phyloP scores from a whole-genome alignment of 2,888 invertebrate genomes.

The Hypselothyrea guttata region DNA sequence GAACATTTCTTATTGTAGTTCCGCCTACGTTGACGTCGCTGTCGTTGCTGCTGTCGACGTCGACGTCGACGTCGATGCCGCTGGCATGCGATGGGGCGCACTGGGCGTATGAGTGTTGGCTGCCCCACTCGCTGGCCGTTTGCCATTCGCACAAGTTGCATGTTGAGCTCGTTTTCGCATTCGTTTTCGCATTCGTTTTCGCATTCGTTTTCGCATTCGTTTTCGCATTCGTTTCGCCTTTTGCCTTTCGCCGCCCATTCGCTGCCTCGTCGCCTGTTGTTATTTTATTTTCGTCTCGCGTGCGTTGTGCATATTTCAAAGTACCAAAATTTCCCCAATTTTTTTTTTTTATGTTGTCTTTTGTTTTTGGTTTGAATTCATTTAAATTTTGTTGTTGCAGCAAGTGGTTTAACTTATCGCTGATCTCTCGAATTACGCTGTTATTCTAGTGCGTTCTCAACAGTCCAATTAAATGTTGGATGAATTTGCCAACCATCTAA shows the following conservation, averaged over 20 bases:
- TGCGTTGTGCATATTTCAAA: constrained; percentile 56
- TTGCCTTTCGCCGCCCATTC: background rate
- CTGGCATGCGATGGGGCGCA: constrained; percentile 23
- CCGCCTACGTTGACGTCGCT: constrained; percentile 37
- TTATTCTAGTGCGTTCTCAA: background rate
- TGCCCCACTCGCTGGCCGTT: constrained; percentile 57
- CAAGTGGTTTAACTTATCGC: constrained; percentile 14
- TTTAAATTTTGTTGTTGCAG: constrained; percentile 10
- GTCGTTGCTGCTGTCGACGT: constrained; percentile 17
- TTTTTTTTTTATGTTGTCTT: background rate
- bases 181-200: constrained; percentile 9
- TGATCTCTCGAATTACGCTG: constrained; percentile 3
- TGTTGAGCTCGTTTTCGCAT: constrained; percentile 44
- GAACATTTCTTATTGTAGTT: constrained; percentile 62
- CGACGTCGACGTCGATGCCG: constrained; percentile 16
- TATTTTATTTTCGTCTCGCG: constrained; percentile 50
- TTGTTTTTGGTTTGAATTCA: constrained; percentile 1
- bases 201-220: background rate
- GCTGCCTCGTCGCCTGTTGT: constrained; percentile 10
- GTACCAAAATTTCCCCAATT: constrained; percentile 9
- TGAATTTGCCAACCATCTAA: too few species aligned
- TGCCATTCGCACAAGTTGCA: constrained; percentile 72
- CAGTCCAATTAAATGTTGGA: too few species aligned
- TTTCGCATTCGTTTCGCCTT: background rate
- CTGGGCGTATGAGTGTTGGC: constrained; percentile 16